A percentile compares a stretch with the other conserved stretches of the same genome.
Evolutionary conservation across 2,113 vertebrate genomes (phyloP).

Genomic region (Scomber colias): DNA sequence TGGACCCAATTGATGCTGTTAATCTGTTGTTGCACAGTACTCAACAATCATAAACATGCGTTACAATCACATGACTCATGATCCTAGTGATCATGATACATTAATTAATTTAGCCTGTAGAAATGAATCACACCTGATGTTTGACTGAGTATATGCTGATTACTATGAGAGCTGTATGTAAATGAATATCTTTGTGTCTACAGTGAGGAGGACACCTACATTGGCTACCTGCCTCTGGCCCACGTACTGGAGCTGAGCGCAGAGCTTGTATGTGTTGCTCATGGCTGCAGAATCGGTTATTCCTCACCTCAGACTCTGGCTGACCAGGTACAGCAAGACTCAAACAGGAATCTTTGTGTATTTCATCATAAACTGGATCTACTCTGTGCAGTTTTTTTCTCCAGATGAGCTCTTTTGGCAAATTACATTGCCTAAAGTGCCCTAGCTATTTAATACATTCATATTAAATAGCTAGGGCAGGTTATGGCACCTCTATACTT

Average conservation of each 20-base stretch:
- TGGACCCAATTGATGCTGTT: neutral
- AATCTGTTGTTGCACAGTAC: too few relatives aligned
- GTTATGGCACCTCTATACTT: too few relatives aligned
- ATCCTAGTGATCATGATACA: neutral
- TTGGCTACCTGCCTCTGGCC: slow-evolving; percentile 95
- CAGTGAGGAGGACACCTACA: slow-evolving; percentile 93
- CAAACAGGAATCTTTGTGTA: neutral
- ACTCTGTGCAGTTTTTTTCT: too few relatives aligned
- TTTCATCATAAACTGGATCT: too few relatives aligned
- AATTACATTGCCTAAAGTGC: too few relatives aligned
- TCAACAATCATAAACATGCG: too few relatives aligned
- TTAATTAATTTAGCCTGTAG: neutral
- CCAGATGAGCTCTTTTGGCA: too few relatives aligned
- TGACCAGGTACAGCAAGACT: slow-evolving; percentile 89
- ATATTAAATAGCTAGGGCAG: too few relatives aligned
- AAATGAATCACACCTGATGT: neutral
- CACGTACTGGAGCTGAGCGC: slow-evolving; percentile 96
- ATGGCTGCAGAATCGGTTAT: slow-evolving; percentile 94
- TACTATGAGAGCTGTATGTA: neutral
- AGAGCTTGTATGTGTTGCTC: slow-evolving; percentile 91
- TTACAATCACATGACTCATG: neutral
- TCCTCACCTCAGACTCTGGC: slow-evolving; percentile 95
- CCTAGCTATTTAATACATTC: too few relatives aligned
- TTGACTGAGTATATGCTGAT: neutral
- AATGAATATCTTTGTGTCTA: slow-evolving; percentile 34